A percentile compares a stretch with the other conserved stretches of the same genome.
Evolutionary conservation across 2,888 invertebrate species (phyloP).

Genomic region (Ennomos fuscantarius): DNA sequence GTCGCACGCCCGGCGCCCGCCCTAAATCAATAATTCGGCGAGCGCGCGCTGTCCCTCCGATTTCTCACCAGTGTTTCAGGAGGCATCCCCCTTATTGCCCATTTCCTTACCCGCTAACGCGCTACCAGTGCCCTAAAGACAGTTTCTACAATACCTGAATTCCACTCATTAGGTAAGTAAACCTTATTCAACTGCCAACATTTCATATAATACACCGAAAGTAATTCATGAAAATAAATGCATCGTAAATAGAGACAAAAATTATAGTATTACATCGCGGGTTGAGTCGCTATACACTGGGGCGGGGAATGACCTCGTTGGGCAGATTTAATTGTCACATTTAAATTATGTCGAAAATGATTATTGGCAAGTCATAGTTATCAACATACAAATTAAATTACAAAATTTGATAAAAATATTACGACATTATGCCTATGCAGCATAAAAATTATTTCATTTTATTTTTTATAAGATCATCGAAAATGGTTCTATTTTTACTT

Average conservation of each 20-base stretch:
- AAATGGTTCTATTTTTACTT: no score
- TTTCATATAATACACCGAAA: background rate
- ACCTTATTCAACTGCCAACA: slow-evolving; percentile 12
- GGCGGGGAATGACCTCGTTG: slow-evolving; percentile 64
- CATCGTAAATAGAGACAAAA: slow-evolving; percentile 7
- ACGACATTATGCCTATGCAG: no score
- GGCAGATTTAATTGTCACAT: slow-evolving; percentile 45
- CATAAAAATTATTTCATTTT: no score
- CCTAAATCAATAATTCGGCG: slow-evolving; percentile 76
- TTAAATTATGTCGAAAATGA: slow-evolving; percentile 23
- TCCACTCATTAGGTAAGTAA: slow-evolving; percentile 64
- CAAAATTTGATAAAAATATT: no score
- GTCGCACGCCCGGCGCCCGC: slow-evolving; percentile 50
- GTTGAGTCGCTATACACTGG: slow-evolving; percentile 60
- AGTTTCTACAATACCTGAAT: slow-evolving; percentile 56
- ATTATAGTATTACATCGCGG: slow-evolving; percentile 54
- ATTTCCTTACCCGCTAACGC: slow-evolving; percentile 64
- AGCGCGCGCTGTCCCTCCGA: slow-evolving; percentile 73
- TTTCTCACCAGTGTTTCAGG: slow-evolving; percentile 72
- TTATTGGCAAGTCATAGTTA: background rate
- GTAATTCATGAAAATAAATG: slow-evolving; percentile 24
- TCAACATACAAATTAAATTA: no score
- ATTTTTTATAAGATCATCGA: no score
- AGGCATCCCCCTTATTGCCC: slow-evolving; percentile 69
- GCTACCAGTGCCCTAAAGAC: slow-evolving; percentile 67